phyloP scores from a whole-genome alignment of 2,797 vertebrate genomes.

The Heliangelus exortis region DNA sequence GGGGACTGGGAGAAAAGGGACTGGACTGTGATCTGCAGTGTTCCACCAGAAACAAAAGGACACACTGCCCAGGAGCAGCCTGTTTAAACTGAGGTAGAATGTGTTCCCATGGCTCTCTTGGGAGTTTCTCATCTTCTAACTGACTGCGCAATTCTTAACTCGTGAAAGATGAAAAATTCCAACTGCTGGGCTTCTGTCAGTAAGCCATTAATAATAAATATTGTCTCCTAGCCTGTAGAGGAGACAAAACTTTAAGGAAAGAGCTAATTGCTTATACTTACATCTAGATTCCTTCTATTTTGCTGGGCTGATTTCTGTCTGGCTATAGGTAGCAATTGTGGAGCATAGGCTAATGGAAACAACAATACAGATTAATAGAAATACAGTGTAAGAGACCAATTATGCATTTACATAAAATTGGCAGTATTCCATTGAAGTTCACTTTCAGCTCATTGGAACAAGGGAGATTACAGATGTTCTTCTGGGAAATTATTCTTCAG shows the following conservation, averaged over 20 bases:
- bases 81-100: neutral
- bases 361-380: neutral
- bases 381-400: neutral
- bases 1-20: neutral
- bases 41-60: neutral
- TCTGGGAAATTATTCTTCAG: neutral
- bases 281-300: neutral
- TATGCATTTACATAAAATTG: neutral
- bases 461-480: neutral
- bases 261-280: neutral
- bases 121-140: constrained; percentile 24
- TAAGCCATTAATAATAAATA: constrained; percentile 52
- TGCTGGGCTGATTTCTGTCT: neutral
- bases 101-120: neutral
- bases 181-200: constrained; percentile 18
- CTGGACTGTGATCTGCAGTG: neutral
- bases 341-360: neutral
- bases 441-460: neutral
- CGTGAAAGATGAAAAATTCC: neutral
- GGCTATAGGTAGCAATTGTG: neutral
- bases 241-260: constrained; percentile 18
- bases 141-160: constrained; percentile 4
- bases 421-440: neutral
- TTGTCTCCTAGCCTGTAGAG: neutral
- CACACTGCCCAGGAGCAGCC: neutral